A percentile compares a stretch with the other conserved stretches of the same genome.
phyloP scores from a whole-genome alignment of 2,113 vertebrate species.

The Rhynchomys soricoides region DNA sequence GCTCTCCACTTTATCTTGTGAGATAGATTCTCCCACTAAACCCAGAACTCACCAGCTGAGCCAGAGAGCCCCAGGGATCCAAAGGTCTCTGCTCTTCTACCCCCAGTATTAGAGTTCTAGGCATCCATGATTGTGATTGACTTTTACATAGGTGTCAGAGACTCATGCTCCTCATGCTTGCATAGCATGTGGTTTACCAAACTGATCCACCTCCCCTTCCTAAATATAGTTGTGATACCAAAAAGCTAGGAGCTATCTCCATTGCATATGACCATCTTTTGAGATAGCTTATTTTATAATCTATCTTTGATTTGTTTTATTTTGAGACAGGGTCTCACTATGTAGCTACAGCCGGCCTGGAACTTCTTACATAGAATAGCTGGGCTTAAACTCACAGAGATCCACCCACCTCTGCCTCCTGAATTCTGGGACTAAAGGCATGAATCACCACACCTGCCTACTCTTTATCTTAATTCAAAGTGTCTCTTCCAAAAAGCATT shows the following conservation, averaged over 20 bases:
- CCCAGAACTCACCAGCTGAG: not conserved
- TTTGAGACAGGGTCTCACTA: not conserved
- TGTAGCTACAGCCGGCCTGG: not conserved
- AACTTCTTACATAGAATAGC: not conserved
- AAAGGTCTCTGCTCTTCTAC: not conserved
- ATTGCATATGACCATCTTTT: not conserved
- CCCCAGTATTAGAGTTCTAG: too few species aligned
- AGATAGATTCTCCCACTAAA: not conserved
- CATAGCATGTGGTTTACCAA: not conserved
- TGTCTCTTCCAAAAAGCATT: not conserved
- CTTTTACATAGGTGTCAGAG: not conserved
- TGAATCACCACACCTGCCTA: not conserved
- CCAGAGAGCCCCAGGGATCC: not conserved
- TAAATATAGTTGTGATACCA: not conserved
- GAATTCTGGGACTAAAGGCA: not conserved
- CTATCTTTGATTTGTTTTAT: conserved; percentile 18
- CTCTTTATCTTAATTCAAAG: conserved; percentile 35
- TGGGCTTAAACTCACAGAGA: not conserved
- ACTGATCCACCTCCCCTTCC: not conserved
- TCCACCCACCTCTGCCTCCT: not conserved
- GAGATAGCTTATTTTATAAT: not conserved
- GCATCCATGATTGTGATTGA: not conserved
- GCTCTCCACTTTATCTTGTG: not conserved
- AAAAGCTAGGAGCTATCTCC: not conserved
- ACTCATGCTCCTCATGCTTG: not conserved